Percentiles rank a stretch among this genome's conserved stretches.
Evolutionary conservation across 2,888 invertebrate genomes (phyloP).

Genomic region (Dyspetes luteomarginatus): DNA sequence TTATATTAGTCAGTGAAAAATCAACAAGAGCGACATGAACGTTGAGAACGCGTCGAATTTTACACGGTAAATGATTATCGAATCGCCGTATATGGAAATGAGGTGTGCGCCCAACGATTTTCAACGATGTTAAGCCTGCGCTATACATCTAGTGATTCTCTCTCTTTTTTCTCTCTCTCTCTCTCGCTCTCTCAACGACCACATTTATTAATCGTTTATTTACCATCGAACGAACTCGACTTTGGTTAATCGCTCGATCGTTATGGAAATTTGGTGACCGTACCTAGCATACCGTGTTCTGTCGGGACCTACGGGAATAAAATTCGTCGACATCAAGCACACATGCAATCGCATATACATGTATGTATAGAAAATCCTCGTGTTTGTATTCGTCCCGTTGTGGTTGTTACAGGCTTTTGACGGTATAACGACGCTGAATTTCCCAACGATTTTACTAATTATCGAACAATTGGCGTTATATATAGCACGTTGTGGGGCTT

Average conservation of each 20-base stretch:
- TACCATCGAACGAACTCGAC: constrained; percentile 55
- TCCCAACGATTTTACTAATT: constrained; percentile 60
- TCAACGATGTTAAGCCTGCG: constrained; percentile 34
- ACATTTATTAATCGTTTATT: constrained; percentile 67
- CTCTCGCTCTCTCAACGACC: constrained; percentile 27
- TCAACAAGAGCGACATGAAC: constrained; percentile 24
- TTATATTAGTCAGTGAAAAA: constrained; percentile 35
- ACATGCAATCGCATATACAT: constrained; percentile 13
- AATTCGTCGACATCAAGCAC: constrained; percentile 54
- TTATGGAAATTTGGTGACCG: constrained; percentile 65
- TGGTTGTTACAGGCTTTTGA: constrained; percentile 40
- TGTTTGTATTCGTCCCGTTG: constrained; percentile 37
- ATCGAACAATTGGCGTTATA: constrained; percentile 43
- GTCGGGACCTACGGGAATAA: constrained; percentile 53
- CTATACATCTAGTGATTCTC: constrained; percentile 40
- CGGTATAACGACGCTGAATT: constrained; percentile 43
- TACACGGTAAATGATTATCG: constrained; percentile 62
- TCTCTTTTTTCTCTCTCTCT: constrained; percentile 15
- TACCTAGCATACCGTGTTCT: constrained; percentile 9
- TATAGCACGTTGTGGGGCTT: not conserved
- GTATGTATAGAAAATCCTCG: constrained; percentile 14
- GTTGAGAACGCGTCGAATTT: constrained; percentile 49
- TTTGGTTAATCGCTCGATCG: constrained; percentile 64
- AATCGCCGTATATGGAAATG: constrained; percentile 65
- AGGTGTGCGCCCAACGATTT: constrained; percentile 47